Percentiles rank a stretch among this genome's conserved stretches.
Conservation (phyloP, 2,113 vertebrate species). For the Phaethornis superciliosus region DNA sequence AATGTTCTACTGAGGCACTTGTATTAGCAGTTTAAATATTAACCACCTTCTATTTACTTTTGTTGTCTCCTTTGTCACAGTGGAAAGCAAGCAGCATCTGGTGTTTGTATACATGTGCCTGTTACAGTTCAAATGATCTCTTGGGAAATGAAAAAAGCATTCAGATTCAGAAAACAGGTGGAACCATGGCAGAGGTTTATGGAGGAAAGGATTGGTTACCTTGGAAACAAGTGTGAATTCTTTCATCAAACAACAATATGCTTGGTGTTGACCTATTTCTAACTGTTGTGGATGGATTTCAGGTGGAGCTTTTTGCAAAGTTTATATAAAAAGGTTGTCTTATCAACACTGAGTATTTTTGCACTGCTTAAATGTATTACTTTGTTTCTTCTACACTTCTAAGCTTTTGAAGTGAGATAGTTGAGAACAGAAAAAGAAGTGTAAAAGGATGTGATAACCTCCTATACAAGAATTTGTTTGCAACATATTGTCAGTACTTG, state of each 20-base stretch:
- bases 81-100: constrained; percentile 34
- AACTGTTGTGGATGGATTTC: constrained; percentile 24
- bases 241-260: constrained; percentile 65
- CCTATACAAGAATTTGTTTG: not conserved
- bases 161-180: constrained; percentile 51
- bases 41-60: constrained; percentile 58
- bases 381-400: not conserved
- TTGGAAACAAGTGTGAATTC: constrained; percentile 73
- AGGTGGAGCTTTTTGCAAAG: constrained; percentile 16
- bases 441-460: not conserved
- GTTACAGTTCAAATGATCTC: constrained; percentile 30
- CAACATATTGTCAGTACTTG: not conserved
- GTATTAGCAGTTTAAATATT: constrained; percentile 55
- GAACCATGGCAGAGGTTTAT: constrained; percentile 34
- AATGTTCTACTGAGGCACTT: not conserved
- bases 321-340: not conserved
- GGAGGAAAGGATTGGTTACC: constrained; percentile 67
- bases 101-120: not conserved
- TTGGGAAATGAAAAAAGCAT: constrained; percentile 49
- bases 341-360: not conserved
- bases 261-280: constrained; percentile 58
- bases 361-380: not conserved
- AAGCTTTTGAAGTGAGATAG: not conserved
- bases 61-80: constrained; percentile 4
- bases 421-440: not conserved